These are phyloP conservation scores for Chlorodrepanis virens DNA, from an alignment of 2,113 vertebrate species.

Conservation along the genomic window DNA sequence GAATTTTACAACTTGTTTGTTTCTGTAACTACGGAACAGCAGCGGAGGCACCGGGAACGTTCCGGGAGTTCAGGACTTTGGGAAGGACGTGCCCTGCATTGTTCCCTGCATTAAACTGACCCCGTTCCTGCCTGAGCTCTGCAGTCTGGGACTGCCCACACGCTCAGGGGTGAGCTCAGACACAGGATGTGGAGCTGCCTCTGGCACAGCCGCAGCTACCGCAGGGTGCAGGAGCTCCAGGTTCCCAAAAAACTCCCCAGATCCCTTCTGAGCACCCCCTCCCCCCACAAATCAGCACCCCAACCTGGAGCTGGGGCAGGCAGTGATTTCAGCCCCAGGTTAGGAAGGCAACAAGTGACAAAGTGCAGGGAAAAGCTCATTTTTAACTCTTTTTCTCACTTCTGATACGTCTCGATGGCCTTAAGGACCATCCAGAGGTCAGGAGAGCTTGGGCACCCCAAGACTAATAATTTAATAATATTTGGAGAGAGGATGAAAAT, in stretches of 20 bases:
- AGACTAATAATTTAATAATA: neutral
- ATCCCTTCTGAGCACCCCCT: neutral
- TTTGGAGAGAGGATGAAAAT: neutral
- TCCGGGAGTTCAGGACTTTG: neutral
- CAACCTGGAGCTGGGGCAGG: neutral
- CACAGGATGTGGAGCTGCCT: rapidly evolving
- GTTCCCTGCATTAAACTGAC: neutral
- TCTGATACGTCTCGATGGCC: rapidly evolving
- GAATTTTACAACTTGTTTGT: neutral
- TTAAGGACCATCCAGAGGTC: neutral
- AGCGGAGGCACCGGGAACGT: rapidly evolving
- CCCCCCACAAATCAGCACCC: neutral
- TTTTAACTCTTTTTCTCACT: neutral
- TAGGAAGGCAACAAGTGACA: neutral
- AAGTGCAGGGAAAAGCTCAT: neutral
- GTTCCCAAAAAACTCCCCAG: neutral
- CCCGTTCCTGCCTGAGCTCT: neutral
- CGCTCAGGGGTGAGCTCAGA: neutral
- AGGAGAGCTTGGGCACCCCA: neutral
- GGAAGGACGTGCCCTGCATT: neutral
- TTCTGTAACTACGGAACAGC: neutral
- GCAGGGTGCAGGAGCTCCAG: neutral
- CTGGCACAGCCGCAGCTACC: rapidly evolving
- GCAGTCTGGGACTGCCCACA: neutral
- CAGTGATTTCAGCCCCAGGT: neutral